phyloP scores from a whole-genome alignment of 2,797 vertebrate species.

The Selene dorsalis region DNA sequence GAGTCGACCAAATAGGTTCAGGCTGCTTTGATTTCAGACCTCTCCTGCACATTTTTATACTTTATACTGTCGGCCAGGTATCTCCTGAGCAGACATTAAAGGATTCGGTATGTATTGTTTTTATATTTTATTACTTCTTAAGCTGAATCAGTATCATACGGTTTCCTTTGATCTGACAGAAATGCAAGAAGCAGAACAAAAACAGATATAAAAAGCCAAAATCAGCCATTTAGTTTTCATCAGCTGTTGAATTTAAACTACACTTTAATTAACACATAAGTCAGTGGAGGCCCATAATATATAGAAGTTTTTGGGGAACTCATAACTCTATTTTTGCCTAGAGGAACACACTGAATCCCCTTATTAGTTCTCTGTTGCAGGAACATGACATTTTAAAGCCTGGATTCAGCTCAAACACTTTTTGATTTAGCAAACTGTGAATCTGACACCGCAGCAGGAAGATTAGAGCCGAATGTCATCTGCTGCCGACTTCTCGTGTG shows the following conservation, averaged over 20 bases:
- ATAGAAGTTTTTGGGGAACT: slow-evolving; percentile 20
- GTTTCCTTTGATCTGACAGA: background rate
- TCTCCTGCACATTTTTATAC: slow-evolving; percentile 18
- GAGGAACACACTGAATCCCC: slow-evolving; percentile 36
- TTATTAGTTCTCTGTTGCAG: slow-evolving; percentile 60
- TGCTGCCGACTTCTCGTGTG: slow-evolving; percentile 61
- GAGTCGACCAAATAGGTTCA: slow-evolving; percentile 37
- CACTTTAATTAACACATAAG: slow-evolving; percentile 24
- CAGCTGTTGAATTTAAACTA: slow-evolving; percentile 27
- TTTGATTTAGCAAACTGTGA: slow-evolving; percentile 72
- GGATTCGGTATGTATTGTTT: background rate
- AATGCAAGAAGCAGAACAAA: background rate
- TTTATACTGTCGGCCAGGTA: background rate
- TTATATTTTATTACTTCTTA: too few relatives aligned
- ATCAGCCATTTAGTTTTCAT: slow-evolving; percentile 6
- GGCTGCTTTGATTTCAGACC: slow-evolving; percentile 38
- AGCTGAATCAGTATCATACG: too few relatives aligned
- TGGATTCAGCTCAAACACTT: slow-evolving; percentile 63
- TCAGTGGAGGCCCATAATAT: background rate
- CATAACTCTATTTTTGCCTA: slow-evolving; percentile 21
- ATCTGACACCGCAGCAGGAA: slow-evolving; percentile 56
- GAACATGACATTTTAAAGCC: slow-evolving; percentile 74
- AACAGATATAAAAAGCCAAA: background rate
- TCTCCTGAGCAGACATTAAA: slow-evolving; percentile 2
- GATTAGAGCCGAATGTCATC: slow-evolving; percentile 75